These are phyloP conservation scores for Pseudopipra pipra DNA, from an alignment of 2,113 vertebrate genomes.

Conservation along the genomic window DNA sequence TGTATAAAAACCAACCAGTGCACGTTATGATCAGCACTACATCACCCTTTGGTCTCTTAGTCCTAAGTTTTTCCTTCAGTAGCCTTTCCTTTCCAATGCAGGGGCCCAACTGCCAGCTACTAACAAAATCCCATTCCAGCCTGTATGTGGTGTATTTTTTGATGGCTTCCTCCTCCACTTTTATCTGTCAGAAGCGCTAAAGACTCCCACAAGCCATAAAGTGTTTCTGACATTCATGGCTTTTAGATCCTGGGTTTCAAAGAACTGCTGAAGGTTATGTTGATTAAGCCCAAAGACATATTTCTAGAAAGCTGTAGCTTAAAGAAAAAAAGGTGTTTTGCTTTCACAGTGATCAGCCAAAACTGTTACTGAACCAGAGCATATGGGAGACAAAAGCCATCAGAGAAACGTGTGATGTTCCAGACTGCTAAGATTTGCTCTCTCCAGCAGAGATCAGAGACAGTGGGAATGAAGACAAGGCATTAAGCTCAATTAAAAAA, in stretches of 20 bases:
- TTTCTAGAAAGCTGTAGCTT: slow-evolving; percentile 46
- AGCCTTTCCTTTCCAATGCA: background rate
- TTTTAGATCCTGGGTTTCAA: slow-evolving; percentile 59
- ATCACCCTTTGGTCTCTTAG: background rate
- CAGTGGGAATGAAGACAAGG: background rate
- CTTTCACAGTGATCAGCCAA: slow-evolving; percentile 32
- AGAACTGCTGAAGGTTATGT: slow-evolving; percentile 47
- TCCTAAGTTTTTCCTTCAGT: background rate
- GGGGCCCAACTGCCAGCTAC: background rate
- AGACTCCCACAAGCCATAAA: slow-evolving; percentile 42
- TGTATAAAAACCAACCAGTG: background rate
- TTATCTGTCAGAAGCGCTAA: slow-evolving; percentile 50
- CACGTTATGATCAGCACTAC: background rate
- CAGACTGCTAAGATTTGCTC: slow-evolving; percentile 13
- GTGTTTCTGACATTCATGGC: slow-evolving; percentile 55
- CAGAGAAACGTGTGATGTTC: background rate
- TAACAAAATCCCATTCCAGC: background rate
- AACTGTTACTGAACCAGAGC: slow-evolving; percentile 4
- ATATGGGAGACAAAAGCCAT: slow-evolving; percentile 24
- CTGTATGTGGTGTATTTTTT: background rate
- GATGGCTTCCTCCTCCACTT: slow-evolving; percentile 26
- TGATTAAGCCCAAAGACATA: slow-evolving; percentile 51
- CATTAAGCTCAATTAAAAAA: slow-evolving; percentile 15
- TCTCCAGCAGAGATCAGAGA: slow-evolving; percentile 21
- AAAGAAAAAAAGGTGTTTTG: slow-evolving; percentile 41